Conservation (phyloP, 2,888 invertebrate genomes). For the Thymelicus lineola region DNA sequence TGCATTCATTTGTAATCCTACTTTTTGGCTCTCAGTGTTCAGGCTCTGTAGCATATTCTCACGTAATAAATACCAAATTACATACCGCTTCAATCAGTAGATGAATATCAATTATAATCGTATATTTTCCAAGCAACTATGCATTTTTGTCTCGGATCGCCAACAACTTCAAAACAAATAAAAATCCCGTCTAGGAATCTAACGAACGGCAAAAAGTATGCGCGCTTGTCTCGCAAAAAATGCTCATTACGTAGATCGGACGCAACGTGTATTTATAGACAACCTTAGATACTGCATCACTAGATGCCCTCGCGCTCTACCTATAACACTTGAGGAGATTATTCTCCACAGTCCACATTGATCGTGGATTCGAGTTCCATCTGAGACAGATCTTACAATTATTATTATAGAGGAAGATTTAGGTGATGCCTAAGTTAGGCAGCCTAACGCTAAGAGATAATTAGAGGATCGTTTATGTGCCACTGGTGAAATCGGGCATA, state of each 20-base stretch:
- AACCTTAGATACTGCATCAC: slow-evolving; percentile 62
- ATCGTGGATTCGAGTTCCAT: no score
- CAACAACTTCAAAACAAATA: neutral
- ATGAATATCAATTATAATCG: neutral
- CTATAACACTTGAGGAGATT: neutral
- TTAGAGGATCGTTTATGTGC: no score
- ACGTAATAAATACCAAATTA: no score
- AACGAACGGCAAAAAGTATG: slow-evolving; percentile 13
- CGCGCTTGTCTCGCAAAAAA: slow-evolving; percentile 46
- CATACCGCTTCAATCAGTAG: no score
- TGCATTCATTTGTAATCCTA: no score
- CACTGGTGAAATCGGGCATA: no score
- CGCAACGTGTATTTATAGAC: slow-evolving; percentile 67
- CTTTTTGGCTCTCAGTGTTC: no score
- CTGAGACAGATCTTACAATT: no score
- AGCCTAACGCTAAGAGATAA: no score
- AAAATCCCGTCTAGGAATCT: slow-evolving; percentile 7
- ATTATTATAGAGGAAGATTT: no score
- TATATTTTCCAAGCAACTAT: neutral
- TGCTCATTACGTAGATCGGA: slow-evolving; percentile 49
- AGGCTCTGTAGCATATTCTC: no score
- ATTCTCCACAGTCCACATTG: neutral
- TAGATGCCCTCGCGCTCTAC: slow-evolving; percentile 51
- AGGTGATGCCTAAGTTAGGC: no score
- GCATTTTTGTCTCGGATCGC: neutral